Evolutionary conservation across 2,888 invertebrate genomes (phyloP).

Genomic region (Caradrina kadenii): DNA sequence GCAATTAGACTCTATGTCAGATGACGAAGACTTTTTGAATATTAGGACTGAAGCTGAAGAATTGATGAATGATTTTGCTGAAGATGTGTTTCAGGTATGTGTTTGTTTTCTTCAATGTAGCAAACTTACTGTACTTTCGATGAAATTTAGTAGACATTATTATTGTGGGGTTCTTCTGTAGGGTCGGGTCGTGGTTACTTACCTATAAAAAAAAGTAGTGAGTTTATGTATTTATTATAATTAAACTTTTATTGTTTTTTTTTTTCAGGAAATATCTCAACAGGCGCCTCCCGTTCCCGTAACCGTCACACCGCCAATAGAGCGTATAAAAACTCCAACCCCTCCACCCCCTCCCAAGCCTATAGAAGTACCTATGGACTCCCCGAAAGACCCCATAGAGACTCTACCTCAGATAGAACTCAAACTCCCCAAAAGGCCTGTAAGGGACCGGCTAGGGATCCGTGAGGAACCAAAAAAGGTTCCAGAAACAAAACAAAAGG

Average conservation of each 20-base stretch:
- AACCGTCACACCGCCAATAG: constrained; percentile 73
- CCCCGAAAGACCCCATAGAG: constrained; percentile 72
- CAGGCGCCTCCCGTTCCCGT: constrained; percentile 67
- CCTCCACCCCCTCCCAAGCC: constrained; percentile 54
- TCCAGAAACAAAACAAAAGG: constrained; percentile 71
- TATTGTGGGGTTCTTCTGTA: too few relatives aligned
- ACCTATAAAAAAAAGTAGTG: too few relatives aligned
- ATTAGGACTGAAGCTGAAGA: constrained; percentile 92
- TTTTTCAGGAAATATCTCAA: constrained; percentile 81
- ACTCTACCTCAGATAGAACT: constrained; percentile 86
- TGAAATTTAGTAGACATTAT: background rate
- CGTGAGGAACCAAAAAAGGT: constrained; percentile 74
- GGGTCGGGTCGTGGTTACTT: too few relatives aligned
- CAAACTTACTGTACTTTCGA: constrained; percentile 12
- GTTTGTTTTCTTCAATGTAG: too few relatives aligned
- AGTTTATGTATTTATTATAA: too few relatives aligned
- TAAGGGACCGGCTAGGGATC: constrained; percentile 84
- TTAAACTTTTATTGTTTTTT: background rate
- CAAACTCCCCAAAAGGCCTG: constrained; percentile 86
- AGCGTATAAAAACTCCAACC: constrained; percentile 63
- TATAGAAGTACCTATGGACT: constrained; percentile 55
- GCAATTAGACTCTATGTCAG: constrained; percentile 90
- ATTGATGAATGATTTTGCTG: constrained; percentile 88
- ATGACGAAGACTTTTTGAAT: constrained; percentile 92
- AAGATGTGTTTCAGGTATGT: constrained; percentile 85